These are phyloP conservation scores for Mugil cephalus DNA, from an alignment of 2,113 vertebrate species.

Conservation along the genomic window DNA sequence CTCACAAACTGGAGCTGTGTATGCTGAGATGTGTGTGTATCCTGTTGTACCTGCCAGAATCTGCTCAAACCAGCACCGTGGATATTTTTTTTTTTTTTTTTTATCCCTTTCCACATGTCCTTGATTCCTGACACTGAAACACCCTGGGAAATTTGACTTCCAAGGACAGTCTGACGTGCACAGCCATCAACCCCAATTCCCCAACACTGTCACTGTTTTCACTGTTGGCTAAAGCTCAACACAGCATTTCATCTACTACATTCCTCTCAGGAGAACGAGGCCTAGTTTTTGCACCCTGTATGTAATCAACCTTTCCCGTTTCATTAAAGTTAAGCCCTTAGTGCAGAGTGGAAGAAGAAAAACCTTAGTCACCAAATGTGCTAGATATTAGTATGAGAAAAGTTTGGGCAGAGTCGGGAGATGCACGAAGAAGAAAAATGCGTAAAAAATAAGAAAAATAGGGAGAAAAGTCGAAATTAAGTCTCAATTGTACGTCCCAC, in stretches of 20 bases:
- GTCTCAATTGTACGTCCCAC: constrained; percentile 29
- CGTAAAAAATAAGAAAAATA: background rate
- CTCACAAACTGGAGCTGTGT: constrained; percentile 7
- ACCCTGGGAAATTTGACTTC: constrained; percentile 76
- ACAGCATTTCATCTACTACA: constrained; percentile 56
- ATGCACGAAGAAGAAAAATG: background rate
- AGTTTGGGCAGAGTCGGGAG: constrained; percentile 19
- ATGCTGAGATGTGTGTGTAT: constrained; percentile 5
- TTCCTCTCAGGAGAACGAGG: constrained; percentile 64
- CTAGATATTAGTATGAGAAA: constrained; percentile 64
- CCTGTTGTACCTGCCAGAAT: constrained; percentile 40
- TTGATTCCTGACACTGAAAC: constrained; percentile 68
- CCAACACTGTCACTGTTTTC: constrained; percentile 41
- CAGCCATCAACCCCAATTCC: background rate
- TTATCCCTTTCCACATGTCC: constrained; percentile 52
- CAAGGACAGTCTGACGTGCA: constrained; percentile 67
- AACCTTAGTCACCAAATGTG: constrained; percentile 58
- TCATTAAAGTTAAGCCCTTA: constrained; percentile 67
- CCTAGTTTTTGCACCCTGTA: constrained; percentile 59
- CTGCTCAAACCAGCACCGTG: constrained; percentile 25
- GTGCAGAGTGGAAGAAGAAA: constrained; percentile 35
- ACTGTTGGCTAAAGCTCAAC: constrained; percentile 68
- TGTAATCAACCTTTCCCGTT: constrained; percentile 69
- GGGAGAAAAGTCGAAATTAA: background rate
- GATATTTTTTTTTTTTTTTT: constrained; percentile 56